A percentile compares a stretch with the other conserved stretches of the same genome.
These are phyloP conservation scores for Pilophorus perplexus DNA, from an alignment of 2,888 invertebrate genomes.

Conservation along the genomic window DNA sequence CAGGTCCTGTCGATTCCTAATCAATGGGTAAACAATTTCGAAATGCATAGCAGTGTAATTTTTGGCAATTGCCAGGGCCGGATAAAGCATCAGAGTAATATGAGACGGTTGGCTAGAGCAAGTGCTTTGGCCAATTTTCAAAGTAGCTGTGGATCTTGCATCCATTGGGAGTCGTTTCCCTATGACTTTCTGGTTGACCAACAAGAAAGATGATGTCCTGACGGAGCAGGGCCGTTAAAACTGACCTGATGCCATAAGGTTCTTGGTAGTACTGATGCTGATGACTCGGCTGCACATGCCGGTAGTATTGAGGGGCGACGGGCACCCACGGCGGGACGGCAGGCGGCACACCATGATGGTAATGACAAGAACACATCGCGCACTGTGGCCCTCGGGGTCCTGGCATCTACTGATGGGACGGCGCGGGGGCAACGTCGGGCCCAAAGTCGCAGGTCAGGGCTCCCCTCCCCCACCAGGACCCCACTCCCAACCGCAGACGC, in stretches of 20 bases:
- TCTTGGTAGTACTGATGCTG: slow-evolving; percentile 7
- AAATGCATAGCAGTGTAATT: no score
- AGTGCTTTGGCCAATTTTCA: no score
- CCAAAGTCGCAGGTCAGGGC: slow-evolving; percentile 34
- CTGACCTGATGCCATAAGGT: slow-evolving; percentile 20
- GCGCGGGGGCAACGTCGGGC: slow-evolving; percentile 7
- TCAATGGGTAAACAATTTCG: no score
- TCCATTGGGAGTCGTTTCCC: no score
- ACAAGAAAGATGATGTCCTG: no score
- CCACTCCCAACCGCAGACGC: background rate
- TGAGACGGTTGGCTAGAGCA: no score
- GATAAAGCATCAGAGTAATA: no score
- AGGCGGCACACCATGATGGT: background rate
- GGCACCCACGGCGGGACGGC: slow-evolving; percentile 20
- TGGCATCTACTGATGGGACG: background rate
- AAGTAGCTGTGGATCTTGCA: no score
- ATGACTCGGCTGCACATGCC: background rate
- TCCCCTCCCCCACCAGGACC: background rate
- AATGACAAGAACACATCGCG: slow-evolving; percentile 25
- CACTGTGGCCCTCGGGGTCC: background rate
- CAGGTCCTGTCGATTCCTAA: no score
- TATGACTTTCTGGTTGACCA: no score
- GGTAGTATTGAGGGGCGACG: background rate
- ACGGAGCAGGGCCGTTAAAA: background rate
- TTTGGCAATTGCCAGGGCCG: no score